Base-by-base conservation (phyloP, 2,888 invertebrate species). In the Cheilosia scutellata region DNA sequence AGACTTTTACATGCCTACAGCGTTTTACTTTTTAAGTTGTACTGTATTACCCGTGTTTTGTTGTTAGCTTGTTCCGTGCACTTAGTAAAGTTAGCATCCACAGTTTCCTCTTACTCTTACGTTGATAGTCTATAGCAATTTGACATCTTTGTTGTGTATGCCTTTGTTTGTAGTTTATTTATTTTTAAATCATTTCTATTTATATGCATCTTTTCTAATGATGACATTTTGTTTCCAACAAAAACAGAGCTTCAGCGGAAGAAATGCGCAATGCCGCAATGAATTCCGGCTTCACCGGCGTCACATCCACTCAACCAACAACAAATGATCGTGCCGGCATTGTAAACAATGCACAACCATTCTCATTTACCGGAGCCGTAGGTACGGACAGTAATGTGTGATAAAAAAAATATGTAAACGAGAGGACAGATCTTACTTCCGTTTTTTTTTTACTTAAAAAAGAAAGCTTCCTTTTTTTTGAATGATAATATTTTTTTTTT, bases 281-380 rank as follows among this genome's bases (percentile, higher is more conserved):
- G 55, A 90, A 90, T 76, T 88, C 90, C 5, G 90, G 90, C 33
- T 86, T 90, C 5, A 89, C 89, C 25, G 89, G 88, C 65, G 89
- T 88, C 79, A 79, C 88, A 75, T 82, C 92, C 88, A 88, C 90
- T 87, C 88, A 89, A 82, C 88, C 92, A 87, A 93, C 94, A 88
- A 93, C 94, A 86, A 95, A 94, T 89, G 95, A 95, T 93, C 95
- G 95, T 89, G 95, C 96, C 89, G 95, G 94, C 90, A 95, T 97
- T 91, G 96, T 97, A 89, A 94, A 95, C 90, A 96, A 96, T 94
- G 96, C 96, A 91, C 96, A 96, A 92, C 96, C 97, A 55, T 94
- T 96, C 92, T 95, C 95, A 93, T 95, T 96, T 92, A 95, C 96
- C 88, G 95, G 94, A 89, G 94, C 94, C 91, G 96, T 96, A 87